Base-by-base conservation (phyloP, 2,113 vertebrate species). In the Macquaria australasica region DNA sequence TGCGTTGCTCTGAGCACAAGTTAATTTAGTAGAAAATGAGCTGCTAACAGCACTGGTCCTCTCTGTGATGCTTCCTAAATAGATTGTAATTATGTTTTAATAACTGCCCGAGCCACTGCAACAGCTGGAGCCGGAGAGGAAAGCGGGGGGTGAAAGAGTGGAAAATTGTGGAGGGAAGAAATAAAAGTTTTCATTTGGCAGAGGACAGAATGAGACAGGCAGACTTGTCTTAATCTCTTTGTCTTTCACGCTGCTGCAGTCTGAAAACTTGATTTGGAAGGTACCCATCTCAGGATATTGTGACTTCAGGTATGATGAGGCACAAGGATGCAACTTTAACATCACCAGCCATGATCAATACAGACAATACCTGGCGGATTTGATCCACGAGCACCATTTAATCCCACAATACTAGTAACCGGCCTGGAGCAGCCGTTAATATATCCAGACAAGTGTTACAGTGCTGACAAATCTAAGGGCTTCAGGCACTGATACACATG, bases 1-100 rank as follows among this genome's bases (percentile, higher is more conserved):
- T 60, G 63, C 75, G 28, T 70, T 72, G 73, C 88, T 85, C 80
- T 62, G 64, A 87, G 84, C 66, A 51, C 72, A 87, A 91, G 88
- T 92, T 94, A 88, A 94, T 95, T 94, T 94, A 87, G 88, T 85
- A 89, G 91, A 89, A 94, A 94, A 95, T 91, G 85, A 87, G 91
- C 81, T 73, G 73, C 87, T 88, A 93, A 93, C 89, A 89, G 81
- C 83, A 69, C 77, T 59, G 82, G 90, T 88, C 85, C 82, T 89
- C 93, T 88, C 80, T 87, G 77, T 79, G 81, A 92, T 84, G 92
- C 73, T 81, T 92, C 79, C 79, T 90, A 92, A 94, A 94, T 91
- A 88, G 88, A 88, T 88, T 90, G 84, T 88, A 94, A 94, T 93
- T 92, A 91, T 79, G 88, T 90, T 67, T 60, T 87, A 87, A 89